Conservation (phyloP, 2,888 invertebrate species). For the Petrolisthes cinctipes region DNA sequence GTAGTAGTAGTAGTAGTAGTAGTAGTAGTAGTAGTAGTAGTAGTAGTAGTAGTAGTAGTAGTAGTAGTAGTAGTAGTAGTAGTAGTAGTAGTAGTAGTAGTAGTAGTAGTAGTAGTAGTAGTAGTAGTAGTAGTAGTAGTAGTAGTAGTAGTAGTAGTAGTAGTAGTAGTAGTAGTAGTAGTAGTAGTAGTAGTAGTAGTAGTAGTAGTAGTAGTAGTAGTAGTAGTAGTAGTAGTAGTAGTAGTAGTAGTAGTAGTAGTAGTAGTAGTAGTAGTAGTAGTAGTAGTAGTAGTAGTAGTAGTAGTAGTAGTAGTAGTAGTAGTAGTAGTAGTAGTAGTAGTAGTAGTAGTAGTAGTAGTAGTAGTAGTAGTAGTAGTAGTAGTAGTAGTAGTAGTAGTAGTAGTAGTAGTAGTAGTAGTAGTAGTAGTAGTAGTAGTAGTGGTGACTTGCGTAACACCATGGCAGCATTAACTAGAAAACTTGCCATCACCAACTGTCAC, state of each 20-base stretch:
- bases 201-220: slow-evolving; percentile 20
- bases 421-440: too few species aligned
- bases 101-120: background rate
- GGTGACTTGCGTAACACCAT: too few species aligned
- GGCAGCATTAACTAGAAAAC: too few species aligned
- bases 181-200: background rate
- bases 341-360: background rate
- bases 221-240: background rate
- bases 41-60: background rate
- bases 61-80: background rate
- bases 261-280: background rate
- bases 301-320: background rate
- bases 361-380: background rate
- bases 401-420: too few species aligned
- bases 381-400: background rate
- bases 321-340: background rate
- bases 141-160: background rate
- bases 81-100: background rate
- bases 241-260: background rate
- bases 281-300: background rate
- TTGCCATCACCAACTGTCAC: too few species aligned
- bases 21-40: background rate
- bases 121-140: background rate
- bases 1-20: slow-evolving; percentile 20
- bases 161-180: background rate